Base-by-base conservation (phyloP, 1,140 invertebrate species). In the Drosophila quadrilineata region DNA sequence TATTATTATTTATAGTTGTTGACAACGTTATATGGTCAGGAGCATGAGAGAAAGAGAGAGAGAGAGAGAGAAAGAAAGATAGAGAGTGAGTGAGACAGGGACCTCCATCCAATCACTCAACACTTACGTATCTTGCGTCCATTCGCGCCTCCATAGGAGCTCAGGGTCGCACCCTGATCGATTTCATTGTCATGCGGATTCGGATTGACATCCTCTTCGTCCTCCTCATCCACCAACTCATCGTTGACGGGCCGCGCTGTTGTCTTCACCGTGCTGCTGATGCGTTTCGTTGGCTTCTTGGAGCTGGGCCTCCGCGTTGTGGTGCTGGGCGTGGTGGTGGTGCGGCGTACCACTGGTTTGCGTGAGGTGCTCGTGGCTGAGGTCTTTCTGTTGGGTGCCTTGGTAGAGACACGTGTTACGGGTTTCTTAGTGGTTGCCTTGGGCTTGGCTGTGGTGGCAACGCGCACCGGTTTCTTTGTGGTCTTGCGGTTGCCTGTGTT, bases 61-160 rank as follows among this genome's bases (percentile, higher is more conserved):
- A 46, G 31, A 59, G 71, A 80, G 56, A 66, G 65, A 76, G 59
- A 71, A 59, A 49, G 71, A 74, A 75, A 74, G 69, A 64, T 59
- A 72, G 76, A 75, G 75, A 66, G 70, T 70, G 57, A 73, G 60
- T 85, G 68, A 77, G 74, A 84, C 70, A 84, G 77, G 85, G 75
- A 64, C 71, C 80, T 69, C 60, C 21, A 65, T 80, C 56, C 70
- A 73, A 71, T 77, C 64, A 70, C 60, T 71, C 57, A 54, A 70
- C 41, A 92, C 92, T 92, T 91, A 95, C 94, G 91, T 88, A 92
- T 92, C 88, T 92, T 92, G 50, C 88, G 71, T 38, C 75, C 82
- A 19, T 85, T 77, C 10, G 76, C 79, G 0, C 71, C 70, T 9
- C 79, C 71, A 26, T 72, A 82, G 0, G 67, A 75, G 50, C 73